Conservation (phyloP, 1,140 invertebrate species). For the Drosophila sturtevanti region DNA sequence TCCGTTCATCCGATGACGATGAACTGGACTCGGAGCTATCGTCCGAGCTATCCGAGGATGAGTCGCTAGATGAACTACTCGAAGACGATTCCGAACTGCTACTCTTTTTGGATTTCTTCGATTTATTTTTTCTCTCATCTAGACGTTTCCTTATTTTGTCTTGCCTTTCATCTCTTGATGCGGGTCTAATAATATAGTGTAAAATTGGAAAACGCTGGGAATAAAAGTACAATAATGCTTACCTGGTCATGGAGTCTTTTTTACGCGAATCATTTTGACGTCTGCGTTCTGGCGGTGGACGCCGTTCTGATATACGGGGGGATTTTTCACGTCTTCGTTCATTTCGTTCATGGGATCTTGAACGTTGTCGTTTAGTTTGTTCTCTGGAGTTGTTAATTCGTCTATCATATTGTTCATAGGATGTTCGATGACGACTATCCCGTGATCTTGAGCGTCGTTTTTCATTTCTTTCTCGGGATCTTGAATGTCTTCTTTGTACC, state of each 20-base stretch:
- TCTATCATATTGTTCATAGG: conserved; percentile 8
- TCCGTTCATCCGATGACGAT: conserved; percentile 49
- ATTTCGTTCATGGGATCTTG: conserved; percentile 9
- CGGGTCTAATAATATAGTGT: conserved; percentile 8
- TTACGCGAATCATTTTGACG: conserved; percentile 15
- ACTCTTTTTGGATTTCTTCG: conserved; percentile 48
- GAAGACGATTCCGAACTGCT: conserved; percentile 40
- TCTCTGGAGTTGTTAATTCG: conserved; percentile 18
- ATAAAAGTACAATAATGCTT: not conserved
- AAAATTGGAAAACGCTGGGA: not conserved
- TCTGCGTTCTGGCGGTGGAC: conserved; percentile 16
- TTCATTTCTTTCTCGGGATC: conserved; percentile 12
- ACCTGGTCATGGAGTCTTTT: conserved; percentile 36
- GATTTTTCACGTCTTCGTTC: conserved; percentile 24
- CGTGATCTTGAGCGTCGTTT: conserved; percentile 9
- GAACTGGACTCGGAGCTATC: conserved; percentile 36
- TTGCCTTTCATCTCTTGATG: conserved; percentile 10
- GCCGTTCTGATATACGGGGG: conserved; percentile 6
- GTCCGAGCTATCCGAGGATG: conserved; percentile 48
- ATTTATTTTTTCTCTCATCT: conserved; percentile 27
- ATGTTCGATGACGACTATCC: not conserved
- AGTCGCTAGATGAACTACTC: conserved; percentile 26
- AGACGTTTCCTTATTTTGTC: conserved; percentile 8
- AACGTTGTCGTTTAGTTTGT: not conserved
- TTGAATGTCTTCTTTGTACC: conserved; percentile 9